These are phyloP conservation scores for Myotis myotis DNA, from an alignment of 2,797 vertebrate species.

Conservation along the genomic window DNA sequence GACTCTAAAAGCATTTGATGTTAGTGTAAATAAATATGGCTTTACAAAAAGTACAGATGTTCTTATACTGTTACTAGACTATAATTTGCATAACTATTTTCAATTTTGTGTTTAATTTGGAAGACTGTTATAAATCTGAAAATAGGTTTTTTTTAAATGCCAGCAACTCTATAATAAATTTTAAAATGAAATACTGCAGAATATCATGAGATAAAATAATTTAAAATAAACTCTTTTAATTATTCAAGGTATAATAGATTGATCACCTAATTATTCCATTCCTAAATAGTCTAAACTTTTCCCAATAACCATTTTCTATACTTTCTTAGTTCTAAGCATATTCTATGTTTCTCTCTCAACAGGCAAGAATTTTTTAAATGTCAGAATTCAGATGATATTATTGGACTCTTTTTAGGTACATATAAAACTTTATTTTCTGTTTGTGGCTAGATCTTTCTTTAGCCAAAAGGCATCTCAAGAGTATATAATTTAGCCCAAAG, in stretches of 20 bases:
- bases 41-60: neutral
- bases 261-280: neutral
- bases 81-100: neutral
- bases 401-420: neutral
- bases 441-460: neutral
- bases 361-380: neutral
- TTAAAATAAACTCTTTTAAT: slow-evolving; percentile 16
- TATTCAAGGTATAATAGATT: neutral
- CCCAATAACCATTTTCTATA: neutral
- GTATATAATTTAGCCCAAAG: neutral
- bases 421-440: neutral
- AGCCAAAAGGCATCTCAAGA: neutral
- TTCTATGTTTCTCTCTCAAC: neutral
- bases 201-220: neutral
- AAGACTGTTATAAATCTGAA: neutral
- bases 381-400: slow-evolving; percentile 21
- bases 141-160: neutral
- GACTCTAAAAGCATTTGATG: neutral
- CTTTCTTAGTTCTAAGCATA: neutral
- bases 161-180: neutral
- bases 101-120: slow-evolving; percentile 16
- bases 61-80: neutral
- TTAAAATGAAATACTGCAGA: slow-evolving; percentile 4
- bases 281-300: neutral
- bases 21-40: neutral